Evolutionary conservation across 2,113 vertebrate species (phyloP).

Genomic region (Thermophis baileyi): DNA sequence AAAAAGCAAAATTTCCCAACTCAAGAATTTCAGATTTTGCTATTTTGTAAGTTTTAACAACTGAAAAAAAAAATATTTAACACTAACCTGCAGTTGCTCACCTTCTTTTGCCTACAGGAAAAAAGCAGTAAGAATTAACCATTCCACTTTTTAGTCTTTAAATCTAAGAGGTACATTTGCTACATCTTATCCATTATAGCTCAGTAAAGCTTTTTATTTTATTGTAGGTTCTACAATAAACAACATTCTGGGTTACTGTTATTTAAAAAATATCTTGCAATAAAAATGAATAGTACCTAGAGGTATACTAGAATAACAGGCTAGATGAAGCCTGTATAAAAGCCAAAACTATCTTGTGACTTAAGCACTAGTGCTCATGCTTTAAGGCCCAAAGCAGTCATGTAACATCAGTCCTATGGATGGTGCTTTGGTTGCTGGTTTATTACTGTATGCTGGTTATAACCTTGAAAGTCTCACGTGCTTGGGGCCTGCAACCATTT

Average conservation of each 20-base stretch:
- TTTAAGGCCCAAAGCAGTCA: not conserved
- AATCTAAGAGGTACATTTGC: not conserved
- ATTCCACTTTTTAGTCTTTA: slow-evolving; percentile 3
- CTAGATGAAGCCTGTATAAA: not conserved
- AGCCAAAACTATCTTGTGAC: not conserved
- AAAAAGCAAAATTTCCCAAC: not conserved
- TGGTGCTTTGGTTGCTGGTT: not conserved
- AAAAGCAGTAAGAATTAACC: slow-evolving; percentile 16
- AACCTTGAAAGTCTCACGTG: not conserved
- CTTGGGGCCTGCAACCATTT: not conserved
- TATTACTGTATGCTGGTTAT: not conserved
- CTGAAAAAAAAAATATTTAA: not conserved
- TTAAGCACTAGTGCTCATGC: not conserved
- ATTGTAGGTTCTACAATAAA: not conserved
- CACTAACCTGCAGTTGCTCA: slow-evolving; percentile 43
- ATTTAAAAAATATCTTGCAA: not conserved
- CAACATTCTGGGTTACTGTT: not conserved
- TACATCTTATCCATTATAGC: slow-evolving; percentile 12
- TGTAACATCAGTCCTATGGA: not conserved
- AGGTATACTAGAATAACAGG: not conserved
- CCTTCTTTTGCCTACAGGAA: slow-evolving; percentile 31
- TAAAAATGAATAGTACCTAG: not conserved
- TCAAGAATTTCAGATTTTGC: not conserved
- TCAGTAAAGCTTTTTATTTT: not conserved
- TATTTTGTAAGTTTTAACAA: not conserved